Percentiles rank a stretch among this genome's conserved stretches.
These are phyloP conservation scores for Agraylea sexmaculata DNA, from an alignment of 1,140 invertebrate genomes.

Conservation along the genomic window DNA sequence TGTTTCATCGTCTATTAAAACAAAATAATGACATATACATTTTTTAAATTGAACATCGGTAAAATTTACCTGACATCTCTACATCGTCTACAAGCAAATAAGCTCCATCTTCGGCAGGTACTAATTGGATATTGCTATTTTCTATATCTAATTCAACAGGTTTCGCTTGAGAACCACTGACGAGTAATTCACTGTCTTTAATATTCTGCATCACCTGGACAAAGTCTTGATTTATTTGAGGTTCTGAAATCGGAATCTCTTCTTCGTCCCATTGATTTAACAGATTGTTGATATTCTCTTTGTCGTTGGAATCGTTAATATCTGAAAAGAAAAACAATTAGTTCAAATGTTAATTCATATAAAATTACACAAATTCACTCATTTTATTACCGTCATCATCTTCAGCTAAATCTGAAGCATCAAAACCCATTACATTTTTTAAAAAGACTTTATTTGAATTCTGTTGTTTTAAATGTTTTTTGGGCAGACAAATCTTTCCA, in stretches of 20 bases:
- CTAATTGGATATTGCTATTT: slow-evolving; percentile 23
- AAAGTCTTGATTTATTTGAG: slow-evolving; percentile 21
- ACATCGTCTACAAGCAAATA: slow-evolving; percentile 31
- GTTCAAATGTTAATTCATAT: neutral
- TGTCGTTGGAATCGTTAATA: slow-evolving; percentile 22
- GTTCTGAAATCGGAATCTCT: slow-evolving; percentile 27
- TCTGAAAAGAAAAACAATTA: slow-evolving; percentile 4
- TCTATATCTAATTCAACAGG: neutral
- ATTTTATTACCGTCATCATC: slow-evolving; percentile 16
- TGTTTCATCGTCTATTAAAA: slow-evolving; percentile 18
- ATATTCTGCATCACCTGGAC: neutral
- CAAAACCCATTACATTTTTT: slow-evolving; percentile 13
- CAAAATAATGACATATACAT: too few relatives aligned
- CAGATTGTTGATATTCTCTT: slow-evolving; percentile 32
- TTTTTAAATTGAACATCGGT: neutral
- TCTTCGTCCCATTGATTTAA: slow-evolving; percentile 38
- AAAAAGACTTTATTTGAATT: slow-evolving; percentile 5
- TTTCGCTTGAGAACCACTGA: neutral
- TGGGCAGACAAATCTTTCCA: slow-evolving; percentile 20
- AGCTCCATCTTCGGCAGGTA: slow-evolving; percentile 34
- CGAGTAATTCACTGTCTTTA: slow-evolving; percentile 1
- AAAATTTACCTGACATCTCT: slow-evolving; percentile 25
- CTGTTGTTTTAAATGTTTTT: neutral
- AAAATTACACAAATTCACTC: neutral
- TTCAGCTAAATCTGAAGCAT: slow-evolving; percentile 18